These are phyloP conservation scores for Lasius platythorax DNA, from an alignment of 2,888 invertebrate genomes.

Conservation along the genomic window DNA sequence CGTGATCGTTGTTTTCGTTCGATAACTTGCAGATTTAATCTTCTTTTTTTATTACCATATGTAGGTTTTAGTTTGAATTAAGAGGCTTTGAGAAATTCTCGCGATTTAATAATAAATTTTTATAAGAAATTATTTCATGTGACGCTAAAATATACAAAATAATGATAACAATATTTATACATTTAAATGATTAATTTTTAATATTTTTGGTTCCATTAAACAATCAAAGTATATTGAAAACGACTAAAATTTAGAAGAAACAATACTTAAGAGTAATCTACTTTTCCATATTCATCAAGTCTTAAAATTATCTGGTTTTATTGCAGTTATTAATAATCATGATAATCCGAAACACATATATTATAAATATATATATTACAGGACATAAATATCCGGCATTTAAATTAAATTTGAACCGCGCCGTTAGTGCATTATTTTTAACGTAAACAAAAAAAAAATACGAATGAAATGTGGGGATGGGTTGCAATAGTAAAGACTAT, in stretches of 20 bases:
- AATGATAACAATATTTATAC: slow-evolving; percentile 1
- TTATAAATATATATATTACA: not conserved
- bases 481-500: slow-evolving; percentile 1
- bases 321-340: not conserved
- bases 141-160: not conserved
- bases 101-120: not conserved
- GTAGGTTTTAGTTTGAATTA: not conserved
- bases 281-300: not conserved
- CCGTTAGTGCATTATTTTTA: not conserved
- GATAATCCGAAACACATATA: not conserved
- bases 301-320: not conserved
- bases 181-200: not conserved
- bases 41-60: not conserved
- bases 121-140: not conserved
- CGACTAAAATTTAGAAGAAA: not conserved
- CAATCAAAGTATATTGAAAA: not conserved
- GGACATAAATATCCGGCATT: not conserved
- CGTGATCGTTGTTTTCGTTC: not conserved
- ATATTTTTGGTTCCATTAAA: not conserved
- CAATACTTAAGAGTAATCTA: not conserved
- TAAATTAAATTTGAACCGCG: not conserved
- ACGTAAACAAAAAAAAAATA: not conserved
- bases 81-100: not conserved
- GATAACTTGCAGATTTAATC: not conserved
- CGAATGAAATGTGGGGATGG: not conserved